Percentiles rank a stretch among this genome's conserved stretches.
These are phyloP conservation scores for Ammodytes dubius DNA, from an alignment of 2,113 vertebrate species.

Conservation along the genomic window DNA sequence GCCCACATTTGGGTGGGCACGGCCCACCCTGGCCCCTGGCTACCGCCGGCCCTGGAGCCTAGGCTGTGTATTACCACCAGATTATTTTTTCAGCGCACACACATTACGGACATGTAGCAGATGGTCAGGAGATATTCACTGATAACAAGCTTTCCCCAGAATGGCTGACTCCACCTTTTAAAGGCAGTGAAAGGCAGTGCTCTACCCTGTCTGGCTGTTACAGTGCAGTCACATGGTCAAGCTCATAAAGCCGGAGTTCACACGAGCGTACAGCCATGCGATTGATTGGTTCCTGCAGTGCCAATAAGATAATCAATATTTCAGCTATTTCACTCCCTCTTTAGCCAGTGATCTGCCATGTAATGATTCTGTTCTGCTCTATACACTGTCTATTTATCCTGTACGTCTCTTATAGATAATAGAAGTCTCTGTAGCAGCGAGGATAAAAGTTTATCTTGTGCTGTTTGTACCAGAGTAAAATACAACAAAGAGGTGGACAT, in stretches of 20 bases:
- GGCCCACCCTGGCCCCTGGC: too few species aligned
- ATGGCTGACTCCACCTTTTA: neutral
- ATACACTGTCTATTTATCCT: conserved; percentile 29
- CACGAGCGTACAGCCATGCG: conserved; percentile 39
- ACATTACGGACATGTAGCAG: too few species aligned
- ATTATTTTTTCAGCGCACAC: too few species aligned
- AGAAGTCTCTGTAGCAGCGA: conserved; percentile 8
- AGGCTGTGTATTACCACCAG: too few species aligned
- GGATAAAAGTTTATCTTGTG: conserved; percentile 15
- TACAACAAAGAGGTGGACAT: conserved; percentile 30
- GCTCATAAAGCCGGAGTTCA: conserved; percentile 36
- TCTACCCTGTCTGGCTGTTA: neutral
- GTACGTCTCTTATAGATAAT: conserved; percentile 18
- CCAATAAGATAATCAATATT: conserved; percentile 75
- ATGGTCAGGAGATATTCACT: too few species aligned
- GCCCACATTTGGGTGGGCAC: too few species aligned
- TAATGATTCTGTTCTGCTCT: conserved; percentile 40
- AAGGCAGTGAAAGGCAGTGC: neutral
- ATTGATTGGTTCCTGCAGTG: conserved; percentile 70
- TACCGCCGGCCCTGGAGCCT: too few species aligned
- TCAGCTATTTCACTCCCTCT: conserved; percentile 56
- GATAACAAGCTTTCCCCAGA: too few species aligned
- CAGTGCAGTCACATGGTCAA: conserved; percentile 17
- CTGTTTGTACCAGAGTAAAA: conserved; percentile 37
- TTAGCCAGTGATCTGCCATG: conserved; percentile 53